Base-by-base conservation (phyloP, 2,113 vertebrate species). In the Cyanistes caeruleus region DNA sequence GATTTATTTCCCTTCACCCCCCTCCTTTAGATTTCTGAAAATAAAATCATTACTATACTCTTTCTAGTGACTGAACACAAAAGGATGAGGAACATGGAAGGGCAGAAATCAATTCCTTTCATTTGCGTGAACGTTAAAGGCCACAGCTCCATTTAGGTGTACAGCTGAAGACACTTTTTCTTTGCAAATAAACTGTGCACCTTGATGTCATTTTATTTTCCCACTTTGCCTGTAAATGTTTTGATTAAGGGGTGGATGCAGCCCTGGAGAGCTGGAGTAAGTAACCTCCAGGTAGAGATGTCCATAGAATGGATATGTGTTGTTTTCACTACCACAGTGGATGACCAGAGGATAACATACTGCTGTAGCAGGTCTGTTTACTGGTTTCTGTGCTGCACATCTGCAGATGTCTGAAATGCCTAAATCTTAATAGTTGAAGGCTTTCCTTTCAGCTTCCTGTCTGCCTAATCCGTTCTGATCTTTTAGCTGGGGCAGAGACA, bases 21-120 rank as follows among this genome's bases (percentile, higher is more conserved):
- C 4, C 17, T 55, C 12, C 44, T 82, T 95, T 49, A 73, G 46
- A n/a, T 83, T 94, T 87, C 59, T 96, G 83, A 43, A 74, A 68
- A 65, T 62, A 35, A 93, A 85, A 76, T 77, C 23, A 14, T 84
- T 92, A 27, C 35, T 52, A 2, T 86, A 13, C 8, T 78, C 53
- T 81, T 94, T 67, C 52, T 84, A 41, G 76, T 64, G 60, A 52
- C 49, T 35, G 52, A 92, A 58, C 52, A 77, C 23, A 49, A 60
- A 90, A 81, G 5, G 28, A 27, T 68, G 60, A 88, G 33, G 55
- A 87, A n/a, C 21, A 1, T 14, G 11, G 59, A 84, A 41, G 23
- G 58, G 62, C 79, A 93, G 73, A 90, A 95, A 89, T 90, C 41
- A 49, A 46, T 95, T 58, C 53, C 11, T 83, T 91, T 59, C 41